Conservation (phyloP, 2,797 vertebrate species). For the Neosilurus mollespiculum region DNA sequence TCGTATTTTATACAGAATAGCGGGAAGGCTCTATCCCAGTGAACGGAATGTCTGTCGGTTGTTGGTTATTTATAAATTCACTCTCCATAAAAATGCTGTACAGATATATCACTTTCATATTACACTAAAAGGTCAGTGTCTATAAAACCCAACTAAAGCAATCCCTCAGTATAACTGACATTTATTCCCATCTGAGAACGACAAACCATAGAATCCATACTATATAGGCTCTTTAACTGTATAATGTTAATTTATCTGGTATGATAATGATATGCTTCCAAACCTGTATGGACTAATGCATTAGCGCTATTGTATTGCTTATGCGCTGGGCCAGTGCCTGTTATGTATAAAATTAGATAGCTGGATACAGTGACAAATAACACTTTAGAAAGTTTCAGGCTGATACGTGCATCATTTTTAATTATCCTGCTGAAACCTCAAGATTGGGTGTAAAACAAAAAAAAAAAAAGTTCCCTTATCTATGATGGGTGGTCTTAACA, state of each 20-base stretch:
- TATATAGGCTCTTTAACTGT: not conserved
- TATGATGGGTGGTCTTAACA: too few relatives aligned
- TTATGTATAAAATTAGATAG: too few relatives aligned
- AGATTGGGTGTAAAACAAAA: too few relatives aligned
- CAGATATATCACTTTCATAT: slow-evolving; percentile 13
- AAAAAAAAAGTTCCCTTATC: too few relatives aligned
- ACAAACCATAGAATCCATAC: not conserved
- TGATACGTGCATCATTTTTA: too few relatives aligned
- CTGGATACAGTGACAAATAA: too few relatives aligned
- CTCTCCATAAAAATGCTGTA: slow-evolving; percentile 8
- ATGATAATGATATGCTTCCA: too few relatives aligned
- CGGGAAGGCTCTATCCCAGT: not conserved
- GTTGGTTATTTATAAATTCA: not conserved
- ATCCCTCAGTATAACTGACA: not conserved
- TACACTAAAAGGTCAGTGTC: not conserved
- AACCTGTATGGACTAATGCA: too few relatives aligned
- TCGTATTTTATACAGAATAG: slow-evolving; percentile 1
- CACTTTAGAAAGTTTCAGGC: too few relatives aligned
- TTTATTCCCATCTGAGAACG: not conserved
- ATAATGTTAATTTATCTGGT: not conserved
- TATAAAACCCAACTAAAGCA: not conserved
- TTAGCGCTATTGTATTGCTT: too few relatives aligned
- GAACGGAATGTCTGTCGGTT: not conserved
- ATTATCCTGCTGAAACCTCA: too few relatives aligned
- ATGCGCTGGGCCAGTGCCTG: too few relatives aligned